Base-by-base conservation (phyloP, 2,888 invertebrate genomes). In the Ethmia dodecea region DNA sequence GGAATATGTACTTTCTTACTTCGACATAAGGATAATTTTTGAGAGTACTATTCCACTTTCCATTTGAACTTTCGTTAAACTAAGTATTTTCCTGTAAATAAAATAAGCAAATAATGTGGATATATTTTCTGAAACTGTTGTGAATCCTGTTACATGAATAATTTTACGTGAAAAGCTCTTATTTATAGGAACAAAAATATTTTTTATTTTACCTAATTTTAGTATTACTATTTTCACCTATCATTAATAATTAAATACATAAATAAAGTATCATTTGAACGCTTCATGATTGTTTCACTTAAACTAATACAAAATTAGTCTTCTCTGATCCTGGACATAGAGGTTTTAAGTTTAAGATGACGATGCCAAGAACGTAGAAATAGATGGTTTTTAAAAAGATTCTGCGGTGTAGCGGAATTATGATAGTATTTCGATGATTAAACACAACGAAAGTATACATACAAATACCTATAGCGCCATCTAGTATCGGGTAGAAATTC, bases 401-500 rank as follows among this genome's bases (percentile, higher is more conserved):
- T n/a, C n/a, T n/a, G n/a, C n/a, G n/a, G n/a, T n/a, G n/a, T n/a
- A n/a, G n/a, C n/a, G n/a, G n/a, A n/a, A n/a, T n/a, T n/a, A n/a
- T n/a, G n/a, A n/a, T n/a, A n/a, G n/a, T n/a, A n/a, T n/a, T n/a
- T n/a, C n/a, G n/a, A n/a, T n/a, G n/a, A n/a, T n/a, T n/a, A n/a
- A n/a, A n/a, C n/a, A n/a, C n/a, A n/a, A n/a, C n/a, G n/a, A n/a
- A n/a, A n/a, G n/a, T n/a, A n/a, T n/a, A n/a, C n/a, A n/a, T n/a
- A n/a, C n/a, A n/a, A n/a, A n/a, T n/a, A 26, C 20, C 6, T 11
- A 31, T 16, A 40, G 32, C 55, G 65, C 63, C 73, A 74, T 69
- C 78, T 77, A 63, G 52, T 40, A 44, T 26, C 36, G 50, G 66
- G 47, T 73, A 71, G n/a, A n/a, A n/a, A n/a, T n/a, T n/a, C n/a